phyloP scores from a whole-genome alignment of 2,797 vertebrate genomes.

The Platalea minor region DNA sequence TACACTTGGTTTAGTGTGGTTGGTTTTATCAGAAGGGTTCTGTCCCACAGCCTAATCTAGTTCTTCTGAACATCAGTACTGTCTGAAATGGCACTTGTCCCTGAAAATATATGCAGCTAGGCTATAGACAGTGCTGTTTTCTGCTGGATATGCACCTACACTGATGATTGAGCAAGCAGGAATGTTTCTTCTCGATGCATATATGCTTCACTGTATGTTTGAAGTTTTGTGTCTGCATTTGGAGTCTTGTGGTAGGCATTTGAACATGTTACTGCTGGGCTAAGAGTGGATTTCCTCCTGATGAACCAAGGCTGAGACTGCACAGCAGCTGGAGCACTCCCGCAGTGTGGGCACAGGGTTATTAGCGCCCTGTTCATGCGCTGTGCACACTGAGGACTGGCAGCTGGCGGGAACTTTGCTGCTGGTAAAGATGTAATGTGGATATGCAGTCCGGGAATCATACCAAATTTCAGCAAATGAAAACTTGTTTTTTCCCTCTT shows the following conservation, averaged over 20 bases:
- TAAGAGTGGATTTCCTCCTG: background rate
- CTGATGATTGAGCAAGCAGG: background rate
- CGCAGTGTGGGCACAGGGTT: background rate
- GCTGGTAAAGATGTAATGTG: background rate
- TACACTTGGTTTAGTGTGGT: background rate
- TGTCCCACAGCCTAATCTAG: background rate
- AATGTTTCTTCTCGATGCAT: background rate
- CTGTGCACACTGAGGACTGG: background rate
- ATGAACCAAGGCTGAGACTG: background rate
- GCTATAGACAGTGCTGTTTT: conserved; percentile 78
- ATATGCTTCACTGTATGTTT: background rate
- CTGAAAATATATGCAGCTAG: conserved; percentile 79
- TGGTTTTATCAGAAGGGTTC: background rate
- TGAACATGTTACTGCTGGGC: accelerated
- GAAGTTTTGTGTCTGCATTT: background rate
- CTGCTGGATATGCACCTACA: conserved; percentile 71
- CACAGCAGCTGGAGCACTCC: background rate
- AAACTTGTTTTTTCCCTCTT: background rate
- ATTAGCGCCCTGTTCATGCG: background rate
- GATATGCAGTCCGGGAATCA: background rate
- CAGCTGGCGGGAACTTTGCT: background rate
- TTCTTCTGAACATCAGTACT: background rate
- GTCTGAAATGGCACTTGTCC: conserved; percentile 69
- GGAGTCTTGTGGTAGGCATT: background rate
- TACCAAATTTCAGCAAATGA: background rate